These are phyloP conservation scores for Sorex maritimensis DNA, from an alignment of 2,797 vertebrate species.

Conservation along the genomic window DNA sequence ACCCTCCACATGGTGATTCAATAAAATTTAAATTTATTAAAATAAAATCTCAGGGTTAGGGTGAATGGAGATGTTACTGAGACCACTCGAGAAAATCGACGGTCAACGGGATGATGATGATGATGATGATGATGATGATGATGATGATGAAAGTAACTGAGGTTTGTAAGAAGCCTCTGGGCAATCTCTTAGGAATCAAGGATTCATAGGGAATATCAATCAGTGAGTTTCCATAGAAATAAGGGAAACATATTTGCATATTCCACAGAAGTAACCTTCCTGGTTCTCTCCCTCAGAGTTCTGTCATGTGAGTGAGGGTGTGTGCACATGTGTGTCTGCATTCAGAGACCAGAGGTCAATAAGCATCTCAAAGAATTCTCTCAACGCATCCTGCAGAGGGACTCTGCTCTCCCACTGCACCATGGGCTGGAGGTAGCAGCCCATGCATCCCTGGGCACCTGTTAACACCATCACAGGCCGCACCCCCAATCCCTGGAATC, in stretches of 20 bases:
- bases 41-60: too few relatives aligned
- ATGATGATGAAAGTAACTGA: not conserved
- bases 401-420: not conserved
- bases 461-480: not conserved
- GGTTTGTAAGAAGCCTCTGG: not conserved
- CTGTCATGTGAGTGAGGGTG: not conserved
- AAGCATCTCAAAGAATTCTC: not conserved
- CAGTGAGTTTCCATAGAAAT: conserved; percentile 13
- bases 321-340: not conserved
- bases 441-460: too few relatives aligned
- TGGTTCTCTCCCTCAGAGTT: not conserved
- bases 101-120: too few relatives aligned
- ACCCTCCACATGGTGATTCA: too few relatives aligned
- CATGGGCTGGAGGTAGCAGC: not conserved
- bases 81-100: too few relatives aligned
- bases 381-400: not conserved
- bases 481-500: not conserved
- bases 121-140: too few relatives aligned
- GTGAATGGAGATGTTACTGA: too few relatives aligned
- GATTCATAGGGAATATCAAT: not conserved
- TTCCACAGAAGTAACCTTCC: not conserved
- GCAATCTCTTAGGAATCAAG: conserved; percentile 19
- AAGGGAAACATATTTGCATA: not conserved
- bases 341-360: not conserved
- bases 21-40: too few relatives aligned